Conservation (phyloP, 2,797 vertebrate genomes). For the Urophycis tenuis region DNA sequence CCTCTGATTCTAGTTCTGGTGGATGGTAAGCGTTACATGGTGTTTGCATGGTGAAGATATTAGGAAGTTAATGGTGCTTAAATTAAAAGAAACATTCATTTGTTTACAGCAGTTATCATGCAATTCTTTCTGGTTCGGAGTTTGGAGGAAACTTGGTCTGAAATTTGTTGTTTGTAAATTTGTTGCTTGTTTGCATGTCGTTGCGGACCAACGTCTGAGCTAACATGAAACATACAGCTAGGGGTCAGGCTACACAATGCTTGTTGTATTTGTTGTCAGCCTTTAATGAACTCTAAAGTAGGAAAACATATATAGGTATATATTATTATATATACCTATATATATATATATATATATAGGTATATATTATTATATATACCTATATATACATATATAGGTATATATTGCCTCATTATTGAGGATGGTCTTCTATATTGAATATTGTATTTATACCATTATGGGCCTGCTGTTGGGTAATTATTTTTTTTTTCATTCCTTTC, state of each 20-base stretch:
- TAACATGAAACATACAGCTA: background rate
- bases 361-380: background rate
- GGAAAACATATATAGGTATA: too few relatives aligned
- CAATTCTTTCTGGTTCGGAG: background rate
- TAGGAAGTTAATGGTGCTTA: background rate
- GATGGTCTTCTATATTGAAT: background rate
- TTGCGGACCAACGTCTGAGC: background rate
- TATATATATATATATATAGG: too few relatives aligned
- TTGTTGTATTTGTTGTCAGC: background rate
- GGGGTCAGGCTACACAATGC: background rate
- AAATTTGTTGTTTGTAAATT: background rate
- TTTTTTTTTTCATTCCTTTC: background rate
- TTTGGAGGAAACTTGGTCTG: background rate
- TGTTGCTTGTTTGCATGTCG: background rate
- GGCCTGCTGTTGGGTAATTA: too few relatives aligned
- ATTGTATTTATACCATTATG: background rate
- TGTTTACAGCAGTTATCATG: background rate
- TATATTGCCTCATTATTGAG: background rate
- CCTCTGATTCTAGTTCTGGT: background rate
- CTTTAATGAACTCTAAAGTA: background rate
- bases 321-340: background rate
- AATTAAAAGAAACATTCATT: background rate
- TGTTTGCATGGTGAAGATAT: constrained; percentile 1
- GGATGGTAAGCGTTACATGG: background rate
- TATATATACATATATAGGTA: too few relatives aligned